Evolutionary conservation across 2,888 invertebrate species (phyloP), one percentile per base, ranked within the genome.

Genomic region (Cantharis lateralis): DNA sequence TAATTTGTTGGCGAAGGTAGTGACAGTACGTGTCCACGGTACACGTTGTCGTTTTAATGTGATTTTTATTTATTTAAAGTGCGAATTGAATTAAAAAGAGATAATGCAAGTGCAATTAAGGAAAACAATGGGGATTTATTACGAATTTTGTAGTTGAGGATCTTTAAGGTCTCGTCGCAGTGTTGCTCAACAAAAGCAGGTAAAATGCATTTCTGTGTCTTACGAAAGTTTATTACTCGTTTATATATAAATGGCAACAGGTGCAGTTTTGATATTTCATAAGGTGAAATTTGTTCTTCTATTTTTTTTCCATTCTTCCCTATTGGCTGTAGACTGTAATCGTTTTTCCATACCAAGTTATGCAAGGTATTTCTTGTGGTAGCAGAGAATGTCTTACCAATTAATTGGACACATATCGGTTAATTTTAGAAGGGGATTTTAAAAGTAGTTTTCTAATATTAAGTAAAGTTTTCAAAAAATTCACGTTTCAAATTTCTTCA

Each of bases 181-280:
- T 24, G 68, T 73, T 73, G 68, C 72, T 68, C 68, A 73, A 73
- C 16, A 69, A 61, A 32, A 68, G n/a, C 72, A 73, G 72, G 72
- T 73, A 68, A 73, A 68, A 68, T 68, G 68, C 63, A 73, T 24
- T 48, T 48, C 1, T 48, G 66, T 24, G 16, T 73, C 72, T 73
- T 73, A 68, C 68, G 72, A 73, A 68, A 73, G 72, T 62, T 28
- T 15, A 72, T 48, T 48, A 32, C 62, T 48, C 13, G 26, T 62
- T 72, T 32, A 62, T 64, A 11, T 66, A 64, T 32, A 26, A 68
- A 64, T 18, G 20, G 68, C 64, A 68, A 64, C 68, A 72, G 72
- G 72, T 68, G 68, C 61, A 72, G 64, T 16, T 10, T 32, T 16
- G 15, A 15, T 16, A 62, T 73, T 73, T 73, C 68, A 68, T 26